Conservation (phyloP, 2,113 vertebrate species). For the Colaptes auratus region DNA sequence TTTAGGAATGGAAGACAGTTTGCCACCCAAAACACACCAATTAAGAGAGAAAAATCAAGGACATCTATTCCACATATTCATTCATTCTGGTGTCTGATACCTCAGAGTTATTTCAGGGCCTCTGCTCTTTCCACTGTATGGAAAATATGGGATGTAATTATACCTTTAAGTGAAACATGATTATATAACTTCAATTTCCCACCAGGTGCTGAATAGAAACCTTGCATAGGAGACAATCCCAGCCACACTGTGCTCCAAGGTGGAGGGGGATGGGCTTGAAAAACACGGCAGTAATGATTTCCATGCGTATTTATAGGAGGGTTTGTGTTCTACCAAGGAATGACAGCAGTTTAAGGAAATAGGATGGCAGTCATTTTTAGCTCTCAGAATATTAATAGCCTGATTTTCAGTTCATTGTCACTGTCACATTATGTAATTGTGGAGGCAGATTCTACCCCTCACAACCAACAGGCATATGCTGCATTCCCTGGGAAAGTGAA, state of each 20-base stretch:
- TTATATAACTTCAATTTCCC: background rate
- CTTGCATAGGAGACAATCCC: background rate
- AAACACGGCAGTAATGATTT: background rate
- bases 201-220: background rate
- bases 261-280: background rate
- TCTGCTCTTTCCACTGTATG: background rate
- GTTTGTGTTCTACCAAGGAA: background rate
- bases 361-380: background rate
- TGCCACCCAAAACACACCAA: background rate
- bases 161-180: background rate
- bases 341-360: conserved; percentile 24
- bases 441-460: background rate
- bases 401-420: conserved; percentile 27
- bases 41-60: background rate
- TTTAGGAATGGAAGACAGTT: background rate
- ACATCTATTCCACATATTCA: background rate
- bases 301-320: background rate
- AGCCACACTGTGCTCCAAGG: background rate
- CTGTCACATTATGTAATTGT: conserved; percentile 3
- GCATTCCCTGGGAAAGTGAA: background rate
- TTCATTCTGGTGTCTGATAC: background rate
- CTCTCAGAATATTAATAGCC: conserved; percentile 36
- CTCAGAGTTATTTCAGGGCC: background rate
- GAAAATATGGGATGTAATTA: background rate
- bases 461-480: background rate